Evolutionary conservation across 2,888 invertebrate species (phyloP).

Genomic region (Protula sp.): DNA sequence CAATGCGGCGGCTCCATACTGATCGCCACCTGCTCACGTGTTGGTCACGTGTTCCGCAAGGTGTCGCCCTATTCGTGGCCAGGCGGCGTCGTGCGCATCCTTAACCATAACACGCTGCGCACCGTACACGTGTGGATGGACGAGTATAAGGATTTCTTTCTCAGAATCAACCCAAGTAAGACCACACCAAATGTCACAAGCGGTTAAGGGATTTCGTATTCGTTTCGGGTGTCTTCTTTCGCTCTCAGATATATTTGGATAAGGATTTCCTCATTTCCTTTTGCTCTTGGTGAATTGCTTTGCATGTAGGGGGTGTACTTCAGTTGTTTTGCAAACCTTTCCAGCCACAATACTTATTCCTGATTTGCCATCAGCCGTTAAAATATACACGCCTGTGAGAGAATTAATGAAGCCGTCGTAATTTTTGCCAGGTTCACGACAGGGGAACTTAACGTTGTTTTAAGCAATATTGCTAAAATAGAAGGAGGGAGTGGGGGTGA

Average conservation of each 20-base stretch:
- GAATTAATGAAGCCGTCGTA: too few relatives aligned
- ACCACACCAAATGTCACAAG: neutral
- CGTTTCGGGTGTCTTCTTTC: neutral
- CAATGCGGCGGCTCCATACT: slow-evolving; percentile 53
- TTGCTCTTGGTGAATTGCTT: neutral
- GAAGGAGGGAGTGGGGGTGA: too few relatives aligned
- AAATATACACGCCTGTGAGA: too few relatives aligned
- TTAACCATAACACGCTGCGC: slow-evolving; percentile 90
- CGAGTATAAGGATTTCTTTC: slow-evolving; percentile 78
- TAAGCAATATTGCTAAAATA: too few relatives aligned
- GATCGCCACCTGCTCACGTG: slow-evolving; percentile 52
- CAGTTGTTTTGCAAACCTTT: too few relatives aligned
- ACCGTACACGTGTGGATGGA: slow-evolving; percentile 99
- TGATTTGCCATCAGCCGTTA: too few relatives aligned
- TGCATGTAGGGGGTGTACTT: too few relatives aligned
- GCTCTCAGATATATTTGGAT: neutral
- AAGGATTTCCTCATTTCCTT: neutral
- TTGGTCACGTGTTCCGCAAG: slow-evolving; percentile 54
- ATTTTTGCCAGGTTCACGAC: too few relatives aligned
- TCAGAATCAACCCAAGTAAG: slow-evolving; percentile 53
- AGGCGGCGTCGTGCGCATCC: slow-evolving; percentile 80
- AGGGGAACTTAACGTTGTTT: too few relatives aligned
- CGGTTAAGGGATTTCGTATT: neutral
- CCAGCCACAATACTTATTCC: too few relatives aligned
- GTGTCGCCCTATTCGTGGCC: slow-evolving; percentile 96